phyloP scores from a whole-genome alignment of 2,888 invertebrate species.

The Creontiades dilutus region DNA sequence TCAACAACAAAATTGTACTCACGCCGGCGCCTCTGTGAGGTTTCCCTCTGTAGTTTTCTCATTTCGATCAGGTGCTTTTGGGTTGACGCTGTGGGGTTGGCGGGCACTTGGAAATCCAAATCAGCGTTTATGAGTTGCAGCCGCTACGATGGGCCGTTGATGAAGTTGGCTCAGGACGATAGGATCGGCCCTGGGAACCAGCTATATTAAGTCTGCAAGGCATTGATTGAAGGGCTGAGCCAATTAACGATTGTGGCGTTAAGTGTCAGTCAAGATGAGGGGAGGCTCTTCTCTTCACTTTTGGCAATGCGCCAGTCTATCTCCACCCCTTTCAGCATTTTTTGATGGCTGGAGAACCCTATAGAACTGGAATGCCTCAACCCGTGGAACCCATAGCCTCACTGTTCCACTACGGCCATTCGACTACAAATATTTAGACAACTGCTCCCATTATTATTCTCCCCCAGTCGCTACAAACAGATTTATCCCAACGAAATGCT shows the following conservation, averaged over 20 bases:
- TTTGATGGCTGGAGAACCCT: neutral
- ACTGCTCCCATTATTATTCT: conserved; percentile 28
- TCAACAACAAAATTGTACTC: too few species aligned
- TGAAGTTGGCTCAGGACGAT: neutral
- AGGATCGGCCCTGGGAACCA: neutral
- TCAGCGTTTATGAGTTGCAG: too few species aligned
- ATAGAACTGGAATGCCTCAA: neutral
- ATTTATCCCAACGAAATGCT: conserved; percentile 8
- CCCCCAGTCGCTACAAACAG: neutral
- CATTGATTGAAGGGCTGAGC: neutral
- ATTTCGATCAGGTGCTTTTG: too few species aligned
- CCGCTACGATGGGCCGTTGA: neutral
- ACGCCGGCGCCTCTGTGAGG: too few species aligned
- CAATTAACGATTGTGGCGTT: conserved; percentile 32
- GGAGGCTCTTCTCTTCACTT: neutral
- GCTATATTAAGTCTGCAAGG: neutral
- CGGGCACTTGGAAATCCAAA: too few species aligned
- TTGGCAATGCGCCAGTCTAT: neutral
- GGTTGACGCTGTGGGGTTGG: too few species aligned
- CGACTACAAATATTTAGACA: conserved; percentile 18
- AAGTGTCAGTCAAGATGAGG: neutral
- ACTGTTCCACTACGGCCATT: neutral
- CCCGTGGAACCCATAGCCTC: neutral
- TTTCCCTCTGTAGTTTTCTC: too few species aligned
- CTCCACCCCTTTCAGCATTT: neutral